Conservation (phyloP, 2,797 vertebrate species). For the Vultur gryphus region DNA sequence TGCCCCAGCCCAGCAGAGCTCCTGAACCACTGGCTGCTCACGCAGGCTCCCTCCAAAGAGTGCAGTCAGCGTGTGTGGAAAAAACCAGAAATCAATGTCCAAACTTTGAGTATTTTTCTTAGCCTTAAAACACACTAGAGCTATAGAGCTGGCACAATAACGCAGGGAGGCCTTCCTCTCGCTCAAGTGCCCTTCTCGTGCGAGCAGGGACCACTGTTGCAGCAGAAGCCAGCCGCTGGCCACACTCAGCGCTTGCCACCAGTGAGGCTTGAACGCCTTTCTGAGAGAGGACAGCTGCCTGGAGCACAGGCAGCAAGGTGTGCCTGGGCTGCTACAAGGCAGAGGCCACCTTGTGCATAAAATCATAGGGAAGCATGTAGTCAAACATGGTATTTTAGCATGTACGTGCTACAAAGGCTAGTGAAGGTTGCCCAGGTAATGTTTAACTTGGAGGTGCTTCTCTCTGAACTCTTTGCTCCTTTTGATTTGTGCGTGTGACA, state of each 20-base stretch:
- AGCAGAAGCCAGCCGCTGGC: not conserved
- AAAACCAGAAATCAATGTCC: not conserved
- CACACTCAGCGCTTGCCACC: fast-evolving
- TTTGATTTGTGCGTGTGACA: fast-evolving
- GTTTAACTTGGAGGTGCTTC: not conserved
- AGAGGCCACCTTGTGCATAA: not conserved
- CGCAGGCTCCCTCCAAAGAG: not conserved
- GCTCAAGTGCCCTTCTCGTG: fast-evolving
- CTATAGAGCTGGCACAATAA: not conserved
- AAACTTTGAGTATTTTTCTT: not conserved
- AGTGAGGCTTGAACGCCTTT: fast-evolving
- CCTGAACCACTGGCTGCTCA: not conserved
- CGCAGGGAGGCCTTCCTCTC: not conserved
- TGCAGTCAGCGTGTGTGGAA: fast-evolving
- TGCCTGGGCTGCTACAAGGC: not conserved
- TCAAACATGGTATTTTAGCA: not conserved
- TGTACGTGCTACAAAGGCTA: not conserved
- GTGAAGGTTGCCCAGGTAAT: not conserved
- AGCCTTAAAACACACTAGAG: not conserved
- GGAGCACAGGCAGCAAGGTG: not conserved
- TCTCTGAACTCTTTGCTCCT: not conserved
- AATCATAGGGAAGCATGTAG: not conserved
- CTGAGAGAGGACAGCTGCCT: not conserved
- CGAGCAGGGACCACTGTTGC: fast-evolving
- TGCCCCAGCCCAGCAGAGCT: not conserved